Percentiles rank a stretch among this genome's conserved stretches.
Conservation (phyloP, 2,888 invertebrate species). For the Cerastoderma edule region DNA sequence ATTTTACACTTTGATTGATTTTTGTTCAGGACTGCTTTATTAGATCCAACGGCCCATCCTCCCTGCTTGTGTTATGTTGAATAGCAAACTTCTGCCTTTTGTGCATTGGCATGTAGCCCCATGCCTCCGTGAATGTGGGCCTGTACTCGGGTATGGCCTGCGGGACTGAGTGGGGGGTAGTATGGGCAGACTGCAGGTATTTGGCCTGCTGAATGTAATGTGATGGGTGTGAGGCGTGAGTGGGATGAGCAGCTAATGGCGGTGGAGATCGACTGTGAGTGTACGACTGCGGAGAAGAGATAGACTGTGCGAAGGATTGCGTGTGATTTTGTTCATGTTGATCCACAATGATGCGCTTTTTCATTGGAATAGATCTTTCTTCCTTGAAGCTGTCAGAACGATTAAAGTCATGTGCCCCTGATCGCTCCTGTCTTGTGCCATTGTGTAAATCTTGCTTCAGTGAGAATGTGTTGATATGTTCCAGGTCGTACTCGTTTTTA, state of each 20-base stretch:
- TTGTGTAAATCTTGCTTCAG: constrained; percentile 28
- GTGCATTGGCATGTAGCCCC: constrained; percentile 53
- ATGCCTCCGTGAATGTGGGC: constrained; percentile 49
- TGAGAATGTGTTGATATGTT: constrained; percentile 38
- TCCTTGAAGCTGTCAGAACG: constrained; percentile 57
- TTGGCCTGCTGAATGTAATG: constrained; percentile 29
- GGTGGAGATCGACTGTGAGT: constrained; percentile 40
- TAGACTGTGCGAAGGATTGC: constrained; percentile 21
- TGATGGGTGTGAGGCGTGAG: too few relatives aligned
- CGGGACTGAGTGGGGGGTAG: constrained; percentile 8
- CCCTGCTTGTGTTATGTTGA: constrained; percentile 30
- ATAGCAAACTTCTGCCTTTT: constrained; percentile 59
- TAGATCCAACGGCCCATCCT: constrained; percentile 53
- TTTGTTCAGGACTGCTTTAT: constrained; percentile 36
- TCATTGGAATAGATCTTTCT: constrained; percentile 59
- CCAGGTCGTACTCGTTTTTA: constrained; percentile 38
- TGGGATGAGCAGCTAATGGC: too few relatives aligned
- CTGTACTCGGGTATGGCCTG: constrained; percentile 46
- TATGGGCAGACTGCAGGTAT: constrained; percentile 13
- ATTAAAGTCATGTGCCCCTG: constrained; percentile 15
- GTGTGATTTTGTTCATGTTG: constrained; percentile 37
- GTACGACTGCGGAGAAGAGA: constrained; percentile 33
- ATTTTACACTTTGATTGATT: too few relatives aligned
- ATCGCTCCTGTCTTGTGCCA: constrained; percentile 18
- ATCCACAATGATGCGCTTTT: constrained; percentile 57